Conservation (phyloP, 2,113 vertebrate genomes). For the Condylura cristata region DNA sequence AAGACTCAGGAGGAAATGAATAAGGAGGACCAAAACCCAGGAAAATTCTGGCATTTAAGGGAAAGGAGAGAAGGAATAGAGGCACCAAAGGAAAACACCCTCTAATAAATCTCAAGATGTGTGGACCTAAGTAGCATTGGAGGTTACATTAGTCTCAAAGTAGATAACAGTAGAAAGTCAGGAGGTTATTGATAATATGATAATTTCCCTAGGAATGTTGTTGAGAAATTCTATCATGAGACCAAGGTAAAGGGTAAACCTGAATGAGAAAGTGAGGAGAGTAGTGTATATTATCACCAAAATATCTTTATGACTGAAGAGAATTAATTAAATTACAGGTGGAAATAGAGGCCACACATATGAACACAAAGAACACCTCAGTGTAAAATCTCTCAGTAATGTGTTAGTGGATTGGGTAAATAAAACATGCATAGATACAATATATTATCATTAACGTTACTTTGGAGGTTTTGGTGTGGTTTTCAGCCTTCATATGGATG, state of each 20-base stretch:
- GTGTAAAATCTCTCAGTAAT: neutral
- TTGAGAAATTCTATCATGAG: neutral
- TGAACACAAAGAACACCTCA: neutral
- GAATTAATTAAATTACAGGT: neutral
- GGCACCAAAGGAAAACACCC: neutral
- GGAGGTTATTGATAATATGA: neutral
- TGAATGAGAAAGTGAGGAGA: neutral
- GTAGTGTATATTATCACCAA: neutral
- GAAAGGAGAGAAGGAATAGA: neutral
- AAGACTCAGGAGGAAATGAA: neutral
- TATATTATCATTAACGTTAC: neutral
- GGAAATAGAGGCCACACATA: neutral
- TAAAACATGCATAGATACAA: neutral
- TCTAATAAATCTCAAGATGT: neutral
- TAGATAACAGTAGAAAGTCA: neutral
- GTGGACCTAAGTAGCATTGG: neutral
- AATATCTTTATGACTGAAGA: neutral
- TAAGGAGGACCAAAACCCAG: neutral
- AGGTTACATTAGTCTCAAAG: neutral
- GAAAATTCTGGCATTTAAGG: neutral
- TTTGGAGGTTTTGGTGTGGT: conserved; percentile 26
- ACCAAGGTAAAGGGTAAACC: neutral
- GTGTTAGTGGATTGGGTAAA: neutral
- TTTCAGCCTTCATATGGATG: neutral
- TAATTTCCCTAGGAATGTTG: conserved; percentile 41